These are phyloP conservation scores for Tillus elongatus DNA, from an alignment of 2,888 invertebrate species.

Conservation along the genomic window DNA sequence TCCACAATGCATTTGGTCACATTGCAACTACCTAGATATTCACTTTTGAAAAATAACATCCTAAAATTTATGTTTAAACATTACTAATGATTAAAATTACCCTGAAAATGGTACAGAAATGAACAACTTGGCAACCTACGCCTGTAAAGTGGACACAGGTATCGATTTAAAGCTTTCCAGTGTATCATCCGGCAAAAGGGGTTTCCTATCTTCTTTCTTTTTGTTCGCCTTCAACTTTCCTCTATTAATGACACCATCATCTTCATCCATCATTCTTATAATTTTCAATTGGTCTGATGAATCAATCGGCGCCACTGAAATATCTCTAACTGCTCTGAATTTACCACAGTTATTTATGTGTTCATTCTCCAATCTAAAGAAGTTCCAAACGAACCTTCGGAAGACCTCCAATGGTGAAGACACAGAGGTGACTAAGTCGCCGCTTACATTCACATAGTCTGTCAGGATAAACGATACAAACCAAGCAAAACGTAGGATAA, in stretches of 20 bases:
- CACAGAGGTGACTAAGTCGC: slow-evolving; percentile 58
- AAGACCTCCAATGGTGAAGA: slow-evolving; percentile 61
- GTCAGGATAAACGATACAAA: slow-evolving; percentile 60
- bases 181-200: slow-evolving; percentile 40
- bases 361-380: slow-evolving; percentile 81
- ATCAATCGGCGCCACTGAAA: slow-evolving; percentile 68
- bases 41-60: too few species aligned
- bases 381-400: slow-evolving; percentile 74
- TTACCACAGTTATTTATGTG: slow-evolving; percentile 84
- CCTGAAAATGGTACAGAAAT: neutral
- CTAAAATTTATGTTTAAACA: too few species aligned
- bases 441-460: slow-evolving; percentile 53
- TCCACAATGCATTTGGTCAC: too few species aligned
- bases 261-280: slow-evolving; percentile 67
- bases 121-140: slow-evolving; percentile 15
- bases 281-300: slow-evolving; percentile 64
- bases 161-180: slow-evolving; percentile 32
- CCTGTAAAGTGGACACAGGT: slow-evolving; percentile 31
- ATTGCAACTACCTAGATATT: too few species aligned
- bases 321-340: slow-evolving; percentile 80
- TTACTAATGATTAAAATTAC: too few species aligned
- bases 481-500: slow-evolving; percentile 72
- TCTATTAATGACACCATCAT: slow-evolving; percentile 56
- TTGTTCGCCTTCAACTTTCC: slow-evolving; percentile 33
- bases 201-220: slow-evolving; percentile 42